Conservation (phyloP, 1,140 invertebrate genomes). For the Procambarus clarkii region DNA sequence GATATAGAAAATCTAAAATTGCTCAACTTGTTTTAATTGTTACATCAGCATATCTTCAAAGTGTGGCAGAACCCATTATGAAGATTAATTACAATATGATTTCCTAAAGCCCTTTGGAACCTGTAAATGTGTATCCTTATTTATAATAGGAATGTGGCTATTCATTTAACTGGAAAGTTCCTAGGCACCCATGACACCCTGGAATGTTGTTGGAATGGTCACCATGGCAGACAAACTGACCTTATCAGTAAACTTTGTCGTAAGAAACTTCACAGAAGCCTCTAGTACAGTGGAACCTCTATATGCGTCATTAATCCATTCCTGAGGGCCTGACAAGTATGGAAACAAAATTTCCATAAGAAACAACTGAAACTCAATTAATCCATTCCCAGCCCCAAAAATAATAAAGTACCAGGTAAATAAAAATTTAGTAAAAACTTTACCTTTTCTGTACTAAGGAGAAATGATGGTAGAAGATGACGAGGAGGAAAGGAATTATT, state of each 20-base stretch:
- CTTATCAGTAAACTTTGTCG: not conserved
- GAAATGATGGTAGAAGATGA: not conserved
- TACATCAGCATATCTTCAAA: not conserved
- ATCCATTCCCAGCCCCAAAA: not conserved
- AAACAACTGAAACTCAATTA: too few species aligned
- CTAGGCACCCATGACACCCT: not conserved
- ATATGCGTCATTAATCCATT: too few species aligned
- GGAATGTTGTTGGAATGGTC: constrained; percentile 12
- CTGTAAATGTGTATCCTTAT: not conserved
- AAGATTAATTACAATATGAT: not conserved
- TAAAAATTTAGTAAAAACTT: not conserved
- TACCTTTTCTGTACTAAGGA: constrained; percentile 1
- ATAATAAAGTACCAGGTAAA: not conserved
- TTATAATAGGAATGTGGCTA: not conserved
- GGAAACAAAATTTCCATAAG: too few species aligned
- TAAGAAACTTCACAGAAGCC: constrained; percentile 40
- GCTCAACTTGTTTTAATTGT: not conserved
- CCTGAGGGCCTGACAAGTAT: too few species aligned
- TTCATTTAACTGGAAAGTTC: not conserved
- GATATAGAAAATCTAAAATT: not conserved
- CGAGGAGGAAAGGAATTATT: too few species aligned
- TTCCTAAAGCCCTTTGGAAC: not conserved
- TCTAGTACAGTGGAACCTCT: not conserved
- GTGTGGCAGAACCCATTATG: not conserved
- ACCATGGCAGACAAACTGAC: not conserved